Base-by-base conservation (phyloP, 2,888 invertebrate species). In the Smittia sp. region DNA sequence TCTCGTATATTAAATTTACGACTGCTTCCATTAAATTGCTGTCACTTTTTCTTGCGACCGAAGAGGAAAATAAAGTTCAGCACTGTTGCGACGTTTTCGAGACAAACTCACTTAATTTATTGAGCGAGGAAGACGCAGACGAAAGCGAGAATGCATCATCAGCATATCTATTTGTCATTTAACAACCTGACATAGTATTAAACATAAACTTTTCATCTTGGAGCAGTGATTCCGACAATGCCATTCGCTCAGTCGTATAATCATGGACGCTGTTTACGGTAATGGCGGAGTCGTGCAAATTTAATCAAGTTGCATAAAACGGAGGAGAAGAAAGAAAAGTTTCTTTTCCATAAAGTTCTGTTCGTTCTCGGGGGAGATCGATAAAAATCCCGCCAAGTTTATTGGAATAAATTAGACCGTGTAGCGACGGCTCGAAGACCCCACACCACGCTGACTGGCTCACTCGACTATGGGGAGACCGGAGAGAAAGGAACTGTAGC, bases 331-430 rank as follows among this genome's bases (percentile, higher is more conserved):
- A 58, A 58, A 22, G n/a, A 58, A 18, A 58, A 22, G 2, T 20
- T 20, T 11, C 52, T 58, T 58, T 3, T 22, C 22, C 58, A 58
- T 58, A 58, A 58, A 58, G 20, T 58, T 58, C 58, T 18, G 7
- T 22, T 58, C 58, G 58, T 58, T 58, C 22, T 58, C 58, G 22
- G n/a, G 58, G 58, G 58, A 58, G 58, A 58, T 58, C 58, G 58
- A 58, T 58, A 58, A 58, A 58, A 58, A 58, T 58, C 58, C 58
- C 58, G 58, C 58, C 58, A 58, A 58, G 58, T 58, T 58, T 58
- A 58, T 58, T 58, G 58, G 58, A 58, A 58, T 58, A 58, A 58
- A 58, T 58, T 58, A 58, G 58, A 58, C 20, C 22, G 58, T 22
- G 22, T 18, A 46, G 46, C 38, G 11, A 38, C n/a, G n/a, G 38